These are phyloP conservation scores for Meiosimyza platycephala DNA, from an alignment of 2,888 invertebrate genomes.

Conservation along the genomic window DNA sequence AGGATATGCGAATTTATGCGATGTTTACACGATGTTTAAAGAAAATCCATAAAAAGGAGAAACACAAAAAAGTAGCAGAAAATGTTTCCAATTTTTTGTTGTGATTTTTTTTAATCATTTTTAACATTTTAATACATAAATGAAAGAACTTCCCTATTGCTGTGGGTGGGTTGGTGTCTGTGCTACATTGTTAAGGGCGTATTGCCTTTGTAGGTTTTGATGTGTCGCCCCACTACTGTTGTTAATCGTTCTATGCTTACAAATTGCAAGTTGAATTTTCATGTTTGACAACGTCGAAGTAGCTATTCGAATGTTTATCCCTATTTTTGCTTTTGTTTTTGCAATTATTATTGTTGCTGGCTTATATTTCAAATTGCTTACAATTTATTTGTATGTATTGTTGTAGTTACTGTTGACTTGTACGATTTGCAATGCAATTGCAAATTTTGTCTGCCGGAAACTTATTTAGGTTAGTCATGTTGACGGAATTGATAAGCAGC, in stretches of 20 bases:
- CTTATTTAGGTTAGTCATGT: constrained; percentile 24
- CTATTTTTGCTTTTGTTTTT: constrained; percentile 18
- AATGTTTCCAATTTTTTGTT: background rate
- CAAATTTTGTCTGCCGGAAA: constrained; percentile 16
- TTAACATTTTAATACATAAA: background rate
- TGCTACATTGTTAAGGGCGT: background rate
- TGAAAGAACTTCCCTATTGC: background rate
- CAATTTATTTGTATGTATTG: constrained; percentile 1
- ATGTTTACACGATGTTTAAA: background rate
- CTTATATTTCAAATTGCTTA: background rate
- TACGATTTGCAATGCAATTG: background rate
- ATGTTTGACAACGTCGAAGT: constrained; percentile 15
- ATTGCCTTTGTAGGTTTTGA: background rate
- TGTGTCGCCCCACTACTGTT: background rate
- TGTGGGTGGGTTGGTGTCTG: background rate
- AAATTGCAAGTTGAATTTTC: constrained; percentile 24
- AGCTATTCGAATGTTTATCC: background rate
- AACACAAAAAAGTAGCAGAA: background rate
- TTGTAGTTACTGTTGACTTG: background rate
- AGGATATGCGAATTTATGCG: constrained; percentile 10
- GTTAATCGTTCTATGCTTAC: constrained; percentile 11
- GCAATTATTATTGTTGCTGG: background rate
- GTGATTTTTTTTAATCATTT: background rate
- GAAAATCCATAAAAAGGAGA: background rate
- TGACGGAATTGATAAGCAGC: constrained; percentile 22